These are phyloP conservation scores for Nematostella vectensis DNA, from an alignment of 92 coral and sea anemone genomes.

Conservation along the genomic window DNA sequence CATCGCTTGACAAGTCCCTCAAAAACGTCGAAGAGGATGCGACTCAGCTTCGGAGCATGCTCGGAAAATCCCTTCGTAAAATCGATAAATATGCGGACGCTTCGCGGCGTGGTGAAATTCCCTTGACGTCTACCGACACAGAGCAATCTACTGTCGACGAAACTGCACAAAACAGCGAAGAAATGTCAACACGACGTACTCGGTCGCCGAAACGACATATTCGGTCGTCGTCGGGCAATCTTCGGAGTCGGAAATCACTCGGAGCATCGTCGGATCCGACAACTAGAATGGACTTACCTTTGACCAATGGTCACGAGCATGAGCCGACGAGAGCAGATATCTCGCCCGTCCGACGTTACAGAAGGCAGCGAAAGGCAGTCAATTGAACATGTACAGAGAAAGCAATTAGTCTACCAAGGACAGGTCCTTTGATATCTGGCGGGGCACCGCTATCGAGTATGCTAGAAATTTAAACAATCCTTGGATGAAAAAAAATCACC, in stretches of 20 bases:
- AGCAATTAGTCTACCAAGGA: not conserved
- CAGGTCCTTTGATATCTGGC: too few relatives aligned
- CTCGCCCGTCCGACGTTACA: slow-evolving; percentile 57
- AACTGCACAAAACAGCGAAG: slow-evolving; percentile 11
- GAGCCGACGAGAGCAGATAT: slow-evolving; percentile 9
- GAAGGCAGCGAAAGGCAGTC: slow-evolving; percentile 36
- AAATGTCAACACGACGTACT: slow-evolving; percentile 14
- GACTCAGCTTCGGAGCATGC: slow-evolving; percentile 75
- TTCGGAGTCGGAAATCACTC: slow-evolving; percentile 26
- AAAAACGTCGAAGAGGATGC: slow-evolving; percentile 85
- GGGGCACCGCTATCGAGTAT: too few relatives aligned
- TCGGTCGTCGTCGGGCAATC: slow-evolving; percentile 46
- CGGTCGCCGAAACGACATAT: slow-evolving; percentile 53
- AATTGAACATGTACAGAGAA: slow-evolving; percentile 10
- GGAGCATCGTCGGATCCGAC: slow-evolving; percentile 20
- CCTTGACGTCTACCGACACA: slow-evolving; percentile 46
- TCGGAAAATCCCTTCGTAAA: slow-evolving; percentile 79
- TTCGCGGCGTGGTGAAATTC: slow-evolving; percentile 52
- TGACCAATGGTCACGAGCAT: slow-evolving; percentile 19
- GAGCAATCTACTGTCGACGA: slow-evolving; percentile 47
- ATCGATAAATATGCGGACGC: slow-evolving; percentile 78
- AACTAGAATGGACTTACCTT: not conserved
- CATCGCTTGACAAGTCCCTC: slow-evolving; percentile 70
- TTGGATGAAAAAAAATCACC: too few relatives aligned
- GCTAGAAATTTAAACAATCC: too few relatives aligned